Percentiles rank a stretch among this genome's conserved stretches.
These are phyloP conservation scores for Resseliella maxima DNA, from an alignment of 2,888 invertebrate genomes.

Conservation along the genomic window DNA sequence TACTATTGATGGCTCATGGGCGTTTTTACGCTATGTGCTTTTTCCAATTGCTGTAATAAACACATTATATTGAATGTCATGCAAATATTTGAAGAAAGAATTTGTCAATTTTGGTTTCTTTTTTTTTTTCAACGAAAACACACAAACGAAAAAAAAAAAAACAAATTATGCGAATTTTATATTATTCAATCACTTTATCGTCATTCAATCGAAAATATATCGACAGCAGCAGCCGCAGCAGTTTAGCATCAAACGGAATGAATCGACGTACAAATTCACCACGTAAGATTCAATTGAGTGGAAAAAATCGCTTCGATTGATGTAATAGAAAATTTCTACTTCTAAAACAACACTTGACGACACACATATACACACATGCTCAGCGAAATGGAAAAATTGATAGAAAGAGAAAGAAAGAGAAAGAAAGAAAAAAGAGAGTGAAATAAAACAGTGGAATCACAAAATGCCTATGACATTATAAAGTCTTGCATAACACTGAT, in stretches of 20 bases:
- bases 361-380: neutral
- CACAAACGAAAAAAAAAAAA: neutral
- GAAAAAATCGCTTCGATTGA: neutral
- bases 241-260: neutral
- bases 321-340: conserved; percentile 25
- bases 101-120: conserved; percentile 9
- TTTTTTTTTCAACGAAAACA: neutral
- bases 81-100: conserved; percentile 30
- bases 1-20: conserved; percentile 29
- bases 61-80: neutral
- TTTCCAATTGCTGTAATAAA: neutral
- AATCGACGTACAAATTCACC: neutral
- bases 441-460: conserved; percentile 25
- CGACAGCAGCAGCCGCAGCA: neutral
- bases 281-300: neutral
- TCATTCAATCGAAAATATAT: neutral
- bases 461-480: conserved; percentile 27
- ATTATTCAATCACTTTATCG: conserved; percentile 35
- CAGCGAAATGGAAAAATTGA: no score
- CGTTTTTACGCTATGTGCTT: neutral
- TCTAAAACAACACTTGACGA: neutral
- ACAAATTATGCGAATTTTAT: neutral
- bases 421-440: neutral
- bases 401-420: no score
- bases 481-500: conserved; percentile 24